Evolutionary conservation across 2,888 invertebrate species (phyloP).

Genomic region (Campoletis raptor): DNA sequence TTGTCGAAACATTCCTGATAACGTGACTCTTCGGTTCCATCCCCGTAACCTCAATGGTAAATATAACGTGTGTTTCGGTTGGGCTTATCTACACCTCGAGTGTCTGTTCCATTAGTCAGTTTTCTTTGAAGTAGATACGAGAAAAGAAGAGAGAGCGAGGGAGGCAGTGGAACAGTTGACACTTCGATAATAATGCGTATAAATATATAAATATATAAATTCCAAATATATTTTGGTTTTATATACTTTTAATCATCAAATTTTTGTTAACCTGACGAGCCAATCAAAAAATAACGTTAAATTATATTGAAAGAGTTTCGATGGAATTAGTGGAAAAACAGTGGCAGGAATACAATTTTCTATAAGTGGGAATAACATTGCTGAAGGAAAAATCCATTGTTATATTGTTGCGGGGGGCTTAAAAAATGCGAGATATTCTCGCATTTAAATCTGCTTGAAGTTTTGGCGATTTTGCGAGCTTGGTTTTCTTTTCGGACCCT

Average conservation of each 20-base stretch:
- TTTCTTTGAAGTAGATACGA: conserved; percentile 6
- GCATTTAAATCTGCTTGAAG: neutral
- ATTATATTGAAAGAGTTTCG: neutral
- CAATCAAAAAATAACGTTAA: neutral
- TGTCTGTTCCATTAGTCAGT: conserved; percentile 27
- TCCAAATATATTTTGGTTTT: neutral
- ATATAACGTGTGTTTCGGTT: conserved; percentile 25
- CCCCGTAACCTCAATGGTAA: conserved; percentile 18
- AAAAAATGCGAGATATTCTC: conserved; percentile 2
- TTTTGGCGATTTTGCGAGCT: neutral
- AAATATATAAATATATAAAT: neutral
- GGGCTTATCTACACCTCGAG: conserved; percentile 27
- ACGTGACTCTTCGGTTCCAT: conserved; percentile 25
- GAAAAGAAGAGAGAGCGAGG: neutral
- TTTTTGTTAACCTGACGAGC: neutral
- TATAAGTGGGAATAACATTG: neutral
- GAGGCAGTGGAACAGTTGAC: neutral
- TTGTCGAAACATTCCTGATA: conserved; percentile 48
- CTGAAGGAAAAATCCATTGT: neutral
- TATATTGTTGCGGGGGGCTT: neutral
- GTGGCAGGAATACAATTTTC: neutral
- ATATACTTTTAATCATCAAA: neutral
- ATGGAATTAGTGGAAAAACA: neutral
- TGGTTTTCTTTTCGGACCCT: conserved; percentile 12
- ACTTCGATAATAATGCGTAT: neutral